Percentiles rank a stretch among this genome's conserved stretches.
phyloP scores from a whole-genome alignment of 2,797 vertebrate species.

The Urophycis tenuis region DNA sequence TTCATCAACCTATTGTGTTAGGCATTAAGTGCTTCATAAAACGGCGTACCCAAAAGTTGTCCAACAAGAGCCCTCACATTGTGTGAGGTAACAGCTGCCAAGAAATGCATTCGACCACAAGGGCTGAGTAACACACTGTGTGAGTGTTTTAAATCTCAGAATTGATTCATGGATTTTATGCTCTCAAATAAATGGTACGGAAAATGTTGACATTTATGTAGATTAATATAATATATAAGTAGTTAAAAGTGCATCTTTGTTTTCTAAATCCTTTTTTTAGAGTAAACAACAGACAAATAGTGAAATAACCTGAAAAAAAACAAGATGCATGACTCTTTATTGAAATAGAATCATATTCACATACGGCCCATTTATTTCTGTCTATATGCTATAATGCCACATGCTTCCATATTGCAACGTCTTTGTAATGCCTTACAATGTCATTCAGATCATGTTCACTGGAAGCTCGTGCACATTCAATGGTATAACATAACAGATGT shows the following conservation, averaged over 20 bases:
- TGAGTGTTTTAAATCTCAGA: not conserved
- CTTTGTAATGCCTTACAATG: not conserved
- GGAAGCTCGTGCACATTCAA: not conserved
- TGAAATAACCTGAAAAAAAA: not conserved
- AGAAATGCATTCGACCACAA: not conserved
- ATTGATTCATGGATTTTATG: not conserved
- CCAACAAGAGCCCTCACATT: not conserved
- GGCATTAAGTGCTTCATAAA: not conserved
- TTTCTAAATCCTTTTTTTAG: not conserved
- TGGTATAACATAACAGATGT: not conserved
- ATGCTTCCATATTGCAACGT: not conserved
- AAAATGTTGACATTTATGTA: not conserved
- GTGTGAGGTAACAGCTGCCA: not conserved
- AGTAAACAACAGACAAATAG: not conserved
- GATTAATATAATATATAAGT: not conserved
- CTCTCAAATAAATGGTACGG: not conserved
- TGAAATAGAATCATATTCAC: not conserved
- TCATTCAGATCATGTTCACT: not conserved
- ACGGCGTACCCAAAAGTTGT: not conserved
- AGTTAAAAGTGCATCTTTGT: not conserved
- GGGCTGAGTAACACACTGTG: not conserved
- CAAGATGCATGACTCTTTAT: not conserved
- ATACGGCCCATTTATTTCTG: not conserved
- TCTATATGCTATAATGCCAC: not conserved
- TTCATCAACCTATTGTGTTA: not conserved